Base-by-base conservation (phyloP, 2,888 invertebrate genomes). In the Acronicta leporina region DNA sequence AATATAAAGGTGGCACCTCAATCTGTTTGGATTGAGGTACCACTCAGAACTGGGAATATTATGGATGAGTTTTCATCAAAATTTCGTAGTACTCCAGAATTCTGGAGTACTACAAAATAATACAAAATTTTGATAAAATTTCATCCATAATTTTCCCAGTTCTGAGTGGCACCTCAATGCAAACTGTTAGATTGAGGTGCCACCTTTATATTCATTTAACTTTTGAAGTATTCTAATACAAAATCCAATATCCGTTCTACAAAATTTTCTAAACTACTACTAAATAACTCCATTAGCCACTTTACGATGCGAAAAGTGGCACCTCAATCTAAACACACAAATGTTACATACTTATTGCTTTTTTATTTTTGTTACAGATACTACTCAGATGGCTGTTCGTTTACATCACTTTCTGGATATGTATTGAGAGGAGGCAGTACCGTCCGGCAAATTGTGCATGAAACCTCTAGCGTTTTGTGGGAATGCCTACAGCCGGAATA, bases 391-490 rank as follows among this genome's bases (percentile, higher is more conserved):
- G 57, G 61, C 13, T 61, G 52, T 57, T 65, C 57, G 16, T 61
- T 61, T 53, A 51, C 27, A 45, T 53, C 60, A 44, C 16, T 60
- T 11, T 50, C 60, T 10, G 38, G 16, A 25, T 52, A 52, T 35
- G 71, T 77, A 63, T 68, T 48, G 14, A 20, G 43, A 47, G 49
- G 56, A 49, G 35, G 25, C 25, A 14, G 41, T 50, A 59, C 59
- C 48, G 25, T 54, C 40, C 30, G 35, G 46, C 13, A 66, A 61
- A 70, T 70, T 52, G 63, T 70, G 2, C 57, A 65, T 51, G 50
- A 67, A 47, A 70, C 61, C 40, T 68, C 41, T 65, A n/a, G 30
- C 9, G 57, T 63, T 60, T 30, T 68, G 20, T 68, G 68, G 63
- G 25, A 64, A 55, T 38, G n/a, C 5, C 20, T 71, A 65, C 63